Evolutionary conservation across 2,113 vertebrate species (phyloP).

Genomic region (Semnornis frantzii): DNA sequence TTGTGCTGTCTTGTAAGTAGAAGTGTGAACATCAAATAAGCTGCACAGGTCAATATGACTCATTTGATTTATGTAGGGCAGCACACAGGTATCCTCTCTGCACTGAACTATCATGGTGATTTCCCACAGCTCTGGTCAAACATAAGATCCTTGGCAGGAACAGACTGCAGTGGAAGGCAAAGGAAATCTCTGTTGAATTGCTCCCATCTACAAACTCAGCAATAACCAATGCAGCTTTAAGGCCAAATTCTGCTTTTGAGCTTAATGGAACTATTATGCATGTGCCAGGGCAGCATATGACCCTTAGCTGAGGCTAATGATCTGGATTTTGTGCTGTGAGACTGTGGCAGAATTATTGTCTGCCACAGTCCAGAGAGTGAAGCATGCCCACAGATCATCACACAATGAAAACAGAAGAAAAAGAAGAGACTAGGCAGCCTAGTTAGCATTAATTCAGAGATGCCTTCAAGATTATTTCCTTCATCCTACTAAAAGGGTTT

Average conservation of each 20-base stretch:
- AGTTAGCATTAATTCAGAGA: slow-evolving; percentile 20
- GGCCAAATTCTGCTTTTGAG: background rate
- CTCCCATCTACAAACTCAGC: background rate
- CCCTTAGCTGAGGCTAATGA: background rate
- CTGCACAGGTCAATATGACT: background rate
- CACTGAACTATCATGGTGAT: background rate
- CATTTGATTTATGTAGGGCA: background rate
- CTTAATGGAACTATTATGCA: background rate
- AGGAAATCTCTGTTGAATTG: background rate
- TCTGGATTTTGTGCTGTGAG: background rate
- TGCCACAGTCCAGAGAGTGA: background rate
- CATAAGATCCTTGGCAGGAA: background rate
- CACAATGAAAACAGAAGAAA: background rate
- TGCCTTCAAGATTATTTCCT: slow-evolving; percentile 38
- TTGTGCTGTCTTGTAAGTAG: background rate
- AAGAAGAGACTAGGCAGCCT: background rate
- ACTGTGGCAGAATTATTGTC: background rate
- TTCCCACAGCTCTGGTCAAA: background rate
- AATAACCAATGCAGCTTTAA: background rate
- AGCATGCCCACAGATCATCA: background rate
- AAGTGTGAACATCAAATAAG: background rate
- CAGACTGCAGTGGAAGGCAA: background rate
- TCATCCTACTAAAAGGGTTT: background rate
- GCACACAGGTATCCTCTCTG: background rate
- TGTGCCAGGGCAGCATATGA: background rate